These are phyloP conservation scores for Alca torda DNA, from an alignment of 2,797 vertebrate species.

Conservation along the genomic window DNA sequence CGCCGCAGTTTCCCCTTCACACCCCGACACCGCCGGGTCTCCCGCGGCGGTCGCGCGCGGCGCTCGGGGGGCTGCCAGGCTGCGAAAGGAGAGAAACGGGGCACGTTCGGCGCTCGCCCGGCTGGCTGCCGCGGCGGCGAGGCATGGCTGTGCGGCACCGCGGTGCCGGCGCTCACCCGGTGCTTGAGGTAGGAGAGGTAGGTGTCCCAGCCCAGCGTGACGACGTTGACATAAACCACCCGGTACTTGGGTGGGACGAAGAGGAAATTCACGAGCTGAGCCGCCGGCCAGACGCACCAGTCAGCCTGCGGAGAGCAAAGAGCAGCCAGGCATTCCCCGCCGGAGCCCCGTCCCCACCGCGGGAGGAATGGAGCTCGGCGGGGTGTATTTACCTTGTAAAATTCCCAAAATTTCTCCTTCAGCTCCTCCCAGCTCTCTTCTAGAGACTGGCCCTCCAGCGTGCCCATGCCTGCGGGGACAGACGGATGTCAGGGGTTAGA, in stretches of 20 bases:
- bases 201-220: slow-evolving; percentile 93
- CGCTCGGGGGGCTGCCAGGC: fast-evolving
- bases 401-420: slow-evolving; percentile 90
- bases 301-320: slow-evolving; percentile 78
- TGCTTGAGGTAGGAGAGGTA: slow-evolving; percentile 95
- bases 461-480: slow-evolving; percentile 81
- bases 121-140: fast-evolving
- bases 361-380: fast-evolving
- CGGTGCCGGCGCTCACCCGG: slow-evolving; percentile 75
- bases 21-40: fast-evolving
- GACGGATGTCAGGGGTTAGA: background rate
- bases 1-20: background rate
- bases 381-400: slow-evolving; percentile 83
- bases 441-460: slow-evolving; percentile 82
- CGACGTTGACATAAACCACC: slow-evolving; percentile 88
- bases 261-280: slow-evolving; percentile 93
- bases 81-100: background rate
- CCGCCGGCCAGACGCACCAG: slow-evolving; percentile 90
- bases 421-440: slow-evolving; percentile 83
- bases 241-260: slow-evolving; percentile 86
- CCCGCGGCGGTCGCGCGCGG: fast-evolving
- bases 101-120: fast-evolving
- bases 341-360: fast-evolving
- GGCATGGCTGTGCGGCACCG: fast-evolving
- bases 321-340: fast-evolving